Evolutionary conservation across 2,888 invertebrate species (phyloP).

Genomic region (Oscheius sp.): DNA sequence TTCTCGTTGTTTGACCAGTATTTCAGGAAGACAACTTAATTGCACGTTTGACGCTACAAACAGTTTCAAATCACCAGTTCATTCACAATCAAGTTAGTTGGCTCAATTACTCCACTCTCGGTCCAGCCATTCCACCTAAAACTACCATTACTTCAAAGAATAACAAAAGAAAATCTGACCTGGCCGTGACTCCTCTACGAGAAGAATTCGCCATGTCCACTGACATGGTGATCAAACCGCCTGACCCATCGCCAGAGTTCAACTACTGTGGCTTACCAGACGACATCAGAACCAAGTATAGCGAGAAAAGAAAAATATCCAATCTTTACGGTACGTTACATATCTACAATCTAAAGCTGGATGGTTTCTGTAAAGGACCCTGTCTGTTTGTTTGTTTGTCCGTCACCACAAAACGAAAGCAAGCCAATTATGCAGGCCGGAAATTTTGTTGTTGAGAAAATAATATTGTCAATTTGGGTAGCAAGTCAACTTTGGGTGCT

Average conservation of each 20-base stretch:
- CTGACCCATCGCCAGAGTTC: background rate
- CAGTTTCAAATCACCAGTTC: background rate
- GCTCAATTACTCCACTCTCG: background rate
- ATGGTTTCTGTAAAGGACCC: too few relatives aligned
- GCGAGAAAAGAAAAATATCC: slow-evolving; percentile 50
- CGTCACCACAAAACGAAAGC: too few relatives aligned
- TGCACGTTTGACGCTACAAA: background rate
- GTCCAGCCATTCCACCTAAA: background rate
- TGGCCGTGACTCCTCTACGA: slow-evolving; percentile 9
- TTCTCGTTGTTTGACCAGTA: background rate
- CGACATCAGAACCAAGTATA: slow-evolving; percentile 48
- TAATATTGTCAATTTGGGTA: background rate
- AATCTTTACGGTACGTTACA: slow-evolving; percentile 54
- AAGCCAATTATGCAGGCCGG: too few relatives aligned
- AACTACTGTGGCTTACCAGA: slow-evolving; percentile 42
- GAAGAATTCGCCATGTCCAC: background rate
- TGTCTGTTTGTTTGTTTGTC: too few relatives aligned
- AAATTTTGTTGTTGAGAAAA: too few relatives aligned
- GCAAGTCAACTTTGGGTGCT: background rate
- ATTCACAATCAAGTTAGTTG: background rate
- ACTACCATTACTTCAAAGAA: background rate
- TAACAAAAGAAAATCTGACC: slow-evolving; percentile 12
- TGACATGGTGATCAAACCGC: too few relatives aligned
- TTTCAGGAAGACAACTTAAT: slow-evolving; percentile 3
- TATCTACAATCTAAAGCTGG: too few relatives aligned